Evolutionary conservation across 2,797 vertebrate genomes (phyloP), one percentile per base, ranked within the genome.

Genomic region (Todus mexicanus): DNA sequence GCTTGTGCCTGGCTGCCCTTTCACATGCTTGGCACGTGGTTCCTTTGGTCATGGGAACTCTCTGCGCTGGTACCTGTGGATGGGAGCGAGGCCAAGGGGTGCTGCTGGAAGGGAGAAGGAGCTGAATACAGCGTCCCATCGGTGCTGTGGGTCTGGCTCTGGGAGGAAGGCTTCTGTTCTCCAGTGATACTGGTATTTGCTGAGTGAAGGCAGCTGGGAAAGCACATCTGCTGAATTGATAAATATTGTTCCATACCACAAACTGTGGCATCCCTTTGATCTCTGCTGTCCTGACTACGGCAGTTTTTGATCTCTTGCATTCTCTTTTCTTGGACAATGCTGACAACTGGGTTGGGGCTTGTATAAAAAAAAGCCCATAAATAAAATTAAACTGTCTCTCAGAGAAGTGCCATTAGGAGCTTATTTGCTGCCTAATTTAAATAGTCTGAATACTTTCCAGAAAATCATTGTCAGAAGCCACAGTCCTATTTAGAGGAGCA

Each of bases 251-350:
- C n/a, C 47, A 26, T 76, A 56, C 70, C 73, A 64, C 90, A 88
- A 95, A 91, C 94, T 90, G 92, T 86, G 91, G 90, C 84, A 33
- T 73, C 51, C 76, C 76, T 96, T 94, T 96, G 82, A 92, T 95
- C 87, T 60, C 70, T 33, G 40, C 87, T 66, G 33, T 91, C 89
- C 94, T 94, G 89, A 72, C 75, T 63, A 4, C 0, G 37, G 89
- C 78, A 38, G 63, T 54, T 94, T 95, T 93, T 81, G 89, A 87
- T 93, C 72, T 61, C 50, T 35, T 54, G 78, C 43, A 5, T 93
- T 89, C 86, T 87, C 75, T 93, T 89, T 83, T 73, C 89, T 87
- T 70, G 94, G 93, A 50, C 40, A 5, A 76, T 26, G 56, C 79
- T 88, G 95, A 92, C 81, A 96, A 83, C 75, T 76, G 91, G 63